A percentile compares a stretch with the other conserved stretches of the same genome.
These are phyloP conservation scores for Ploceus nigricollis DNA, from an alignment of 2,113 vertebrate genomes.

Conservation along the genomic window DNA sequence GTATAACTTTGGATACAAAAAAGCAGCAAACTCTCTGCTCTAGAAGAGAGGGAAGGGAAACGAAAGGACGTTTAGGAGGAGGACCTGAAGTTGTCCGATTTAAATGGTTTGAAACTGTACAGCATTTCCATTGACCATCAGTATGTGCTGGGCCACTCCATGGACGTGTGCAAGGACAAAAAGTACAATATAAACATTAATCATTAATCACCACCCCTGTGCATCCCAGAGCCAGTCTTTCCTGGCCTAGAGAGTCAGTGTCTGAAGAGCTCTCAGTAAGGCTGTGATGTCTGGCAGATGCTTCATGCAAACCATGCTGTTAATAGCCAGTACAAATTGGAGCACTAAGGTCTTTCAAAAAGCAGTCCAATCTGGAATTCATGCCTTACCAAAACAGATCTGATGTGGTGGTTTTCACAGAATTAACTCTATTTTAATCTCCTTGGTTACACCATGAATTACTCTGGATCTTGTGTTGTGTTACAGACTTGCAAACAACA, in stretches of 20 bases:
- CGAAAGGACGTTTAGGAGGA: not conserved
- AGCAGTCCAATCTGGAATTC: not conserved
- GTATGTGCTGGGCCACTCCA: not conserved
- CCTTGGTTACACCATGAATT: not conserved
- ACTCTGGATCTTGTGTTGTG: not conserved
- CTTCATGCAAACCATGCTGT: not conserved
- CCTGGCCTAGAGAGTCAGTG: not conserved
- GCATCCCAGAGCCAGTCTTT: not conserved
- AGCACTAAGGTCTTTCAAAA: not conserved
- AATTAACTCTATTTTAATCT: not conserved
- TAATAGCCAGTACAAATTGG: not conserved
- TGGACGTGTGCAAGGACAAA: not conserved
- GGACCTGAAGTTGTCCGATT: not conserved
- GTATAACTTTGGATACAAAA: not conserved
- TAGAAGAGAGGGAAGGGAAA: not conserved
- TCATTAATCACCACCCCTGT: not conserved
- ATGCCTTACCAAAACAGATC: not conserved
- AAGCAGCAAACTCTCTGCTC: not conserved
- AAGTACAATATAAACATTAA: not conserved
- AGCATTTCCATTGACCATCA: not conserved
- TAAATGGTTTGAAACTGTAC: not conserved
- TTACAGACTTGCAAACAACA: not conserved
- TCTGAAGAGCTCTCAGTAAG: not conserved
- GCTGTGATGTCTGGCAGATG: not conserved
- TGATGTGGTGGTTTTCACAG: not conserved